Evolutionary conservation across 2,797 vertebrate genomes (phyloP).

Genomic region (Melopsittacus undulatus): DNA sequence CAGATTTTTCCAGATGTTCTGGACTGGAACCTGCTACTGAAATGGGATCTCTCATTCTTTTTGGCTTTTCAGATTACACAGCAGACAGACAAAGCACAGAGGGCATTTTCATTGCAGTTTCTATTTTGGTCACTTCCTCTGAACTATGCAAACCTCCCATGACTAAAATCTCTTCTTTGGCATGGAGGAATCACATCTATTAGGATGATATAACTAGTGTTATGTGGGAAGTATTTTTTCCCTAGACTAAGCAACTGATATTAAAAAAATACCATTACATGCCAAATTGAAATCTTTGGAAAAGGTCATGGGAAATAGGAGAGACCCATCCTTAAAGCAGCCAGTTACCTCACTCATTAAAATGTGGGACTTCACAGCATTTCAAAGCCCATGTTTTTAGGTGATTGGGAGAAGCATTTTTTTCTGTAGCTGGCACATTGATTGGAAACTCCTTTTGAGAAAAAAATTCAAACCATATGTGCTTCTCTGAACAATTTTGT

Average conservation of each 20-base stretch:
- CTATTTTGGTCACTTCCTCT: slow-evolving; percentile 47
- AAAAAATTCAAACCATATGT: not conserved
- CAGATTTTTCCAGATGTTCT: slow-evolving; percentile 18
- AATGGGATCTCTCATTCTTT: not conserved
- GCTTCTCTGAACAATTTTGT: not conserved
- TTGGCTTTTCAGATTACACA: slow-evolving; percentile 25
- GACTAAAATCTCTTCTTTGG: slow-evolving; percentile 4
- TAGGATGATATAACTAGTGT: slow-evolving; percentile 4
- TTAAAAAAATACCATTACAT: not conserved
- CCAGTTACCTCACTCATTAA: not conserved
- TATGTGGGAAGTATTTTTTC: slow-evolving; percentile 26
- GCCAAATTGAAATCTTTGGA: not conserved
- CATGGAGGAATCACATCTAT: fast-evolving
- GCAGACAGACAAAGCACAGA: not conserved
- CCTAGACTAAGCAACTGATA: not conserved
- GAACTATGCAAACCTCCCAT: not conserved
- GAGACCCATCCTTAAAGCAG: not conserved
- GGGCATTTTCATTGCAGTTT: not conserved
- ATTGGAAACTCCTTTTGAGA: not conserved
- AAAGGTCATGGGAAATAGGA: not conserved
- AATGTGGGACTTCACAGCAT: not conserved
- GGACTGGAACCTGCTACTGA: slow-evolving; percentile 23
- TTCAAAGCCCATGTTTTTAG: not conserved
- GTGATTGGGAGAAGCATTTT: not conserved
- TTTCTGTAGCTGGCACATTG: not conserved